Base-by-base conservation (phyloP, 2,888 invertebrate species). In the Drosophila mimica region DNA sequence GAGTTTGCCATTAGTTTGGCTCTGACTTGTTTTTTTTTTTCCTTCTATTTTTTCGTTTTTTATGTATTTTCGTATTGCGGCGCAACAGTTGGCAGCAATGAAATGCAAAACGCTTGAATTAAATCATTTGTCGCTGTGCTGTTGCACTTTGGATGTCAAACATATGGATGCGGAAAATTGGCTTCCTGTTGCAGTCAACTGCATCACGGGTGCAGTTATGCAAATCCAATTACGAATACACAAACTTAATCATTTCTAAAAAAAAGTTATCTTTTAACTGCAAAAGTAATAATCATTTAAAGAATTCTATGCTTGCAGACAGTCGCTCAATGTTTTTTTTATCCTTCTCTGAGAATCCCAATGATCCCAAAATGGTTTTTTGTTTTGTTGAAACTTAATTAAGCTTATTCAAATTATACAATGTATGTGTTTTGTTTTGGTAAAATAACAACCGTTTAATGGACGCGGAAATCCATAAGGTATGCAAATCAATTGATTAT, bases 71-170 rank as follows among this genome's bases (percentile, higher is more conserved):
- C 25, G 54, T 9, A 11, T 51, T 57, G 56, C 15, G 13, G 9
- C 59, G 36, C 66, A 74, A 57, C 75, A 78, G 79, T 79, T 79
- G 82, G 78, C 74, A 77, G 81, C 66, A 66, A 64, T 83, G 51
- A 33, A 51, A 56, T 30, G 15, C 49, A 43, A 56, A 43, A 31
- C 43, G 40, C 11, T 40, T 20, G 38, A 31, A 49, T 68, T 56
- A 48, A 51, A 52, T 57, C 34, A 69, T 43, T 69, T 68, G n/a
- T 8, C 9, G 20, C 30, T 40, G 2, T 34, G 28, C n/a, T 52
- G 40, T 25, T 67, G 76, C 70, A 80, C 36, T 74, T 68, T 48
- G 57, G 52, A 49, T 53, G 38, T 49, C 46, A 67, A 81, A 40
- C 81, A 76, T 59, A 53, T 56, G 64, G 49, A 46, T 17, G 52